Evolutionary conservation across 2,113 vertebrate species (phyloP).

Genomic region (Petrocephalus microphthalmus): DNA sequence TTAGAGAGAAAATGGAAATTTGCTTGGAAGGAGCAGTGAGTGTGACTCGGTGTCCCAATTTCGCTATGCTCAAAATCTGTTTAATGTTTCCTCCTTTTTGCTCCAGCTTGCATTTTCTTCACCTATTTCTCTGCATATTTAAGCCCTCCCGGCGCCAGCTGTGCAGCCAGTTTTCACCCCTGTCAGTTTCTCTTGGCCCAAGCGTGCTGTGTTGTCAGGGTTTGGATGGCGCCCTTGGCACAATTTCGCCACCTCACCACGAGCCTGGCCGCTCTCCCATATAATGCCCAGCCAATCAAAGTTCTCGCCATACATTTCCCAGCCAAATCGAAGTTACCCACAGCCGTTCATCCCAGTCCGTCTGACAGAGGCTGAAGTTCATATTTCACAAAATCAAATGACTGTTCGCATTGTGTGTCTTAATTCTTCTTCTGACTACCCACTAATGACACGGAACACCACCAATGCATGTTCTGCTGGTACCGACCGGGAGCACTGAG

Average conservation of each 20-base stretch:
- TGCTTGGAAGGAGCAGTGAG: neutral
- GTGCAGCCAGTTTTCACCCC: neutral
- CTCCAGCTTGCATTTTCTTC: neutral
- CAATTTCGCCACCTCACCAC: neutral
- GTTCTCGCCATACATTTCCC: too few species aligned
- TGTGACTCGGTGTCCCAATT: neutral
- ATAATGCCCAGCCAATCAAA: neutral
- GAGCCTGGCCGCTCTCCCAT: neutral
- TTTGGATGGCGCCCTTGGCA: neutral
- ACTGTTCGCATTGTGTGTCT: neutral
- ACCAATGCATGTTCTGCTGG: neutral
- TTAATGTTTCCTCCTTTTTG: neutral
- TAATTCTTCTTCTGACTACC: neutral
- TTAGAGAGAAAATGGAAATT: slow-evolving; percentile 1
- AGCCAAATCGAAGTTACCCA: too few species aligned
- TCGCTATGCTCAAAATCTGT: neutral
- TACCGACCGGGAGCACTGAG: too few species aligned
- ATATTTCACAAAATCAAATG: neutral
- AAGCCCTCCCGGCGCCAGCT: neutral
- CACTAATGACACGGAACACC: neutral
- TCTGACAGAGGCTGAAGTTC: neutral
- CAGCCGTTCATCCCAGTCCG: neutral
- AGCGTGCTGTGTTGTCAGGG: neutral
- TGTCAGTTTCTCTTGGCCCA: slow-evolving; percentile 3
- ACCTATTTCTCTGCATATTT: neutral